Base-by-base conservation (phyloP, 2,113 vertebrate species). In the Aepyceros melampus region DNA sequence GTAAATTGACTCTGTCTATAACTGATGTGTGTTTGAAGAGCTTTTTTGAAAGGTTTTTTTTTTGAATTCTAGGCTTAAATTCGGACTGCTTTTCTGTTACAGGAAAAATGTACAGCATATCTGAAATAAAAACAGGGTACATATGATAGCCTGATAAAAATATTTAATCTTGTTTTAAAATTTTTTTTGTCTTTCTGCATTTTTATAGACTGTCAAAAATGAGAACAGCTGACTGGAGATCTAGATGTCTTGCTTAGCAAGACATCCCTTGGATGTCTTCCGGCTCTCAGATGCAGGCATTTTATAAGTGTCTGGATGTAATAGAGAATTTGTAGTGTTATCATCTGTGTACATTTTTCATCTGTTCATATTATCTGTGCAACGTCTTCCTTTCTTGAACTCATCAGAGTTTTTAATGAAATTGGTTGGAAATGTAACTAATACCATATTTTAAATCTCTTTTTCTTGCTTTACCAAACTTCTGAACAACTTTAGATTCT, bases 401-500 rank as follows among this genome's bases (percentile, higher is more conserved):
- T 56, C 89, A n/a, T 96, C 93, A 86, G 95, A 94, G 5, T 33
- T 95, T 96, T 86, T 71, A 95, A 86, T 67, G 81, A 74, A 97
- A 62, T 43, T 82, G 14, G 16, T 78, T 94, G 89, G 17, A 53
- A 93, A 19, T 85, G 14, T 19, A 27, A 64, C 95, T 94, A 98
- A 97, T 91, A 17, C 81, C 8, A 3, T 86, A 87, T 96, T 96
- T 83, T 49, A 96, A 98, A 87, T 58, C 0, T 94, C 58, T 97
- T 71, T 97, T 36, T 98, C 33, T 98, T 92, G 5, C 95, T 92
- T 89, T 83, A 53, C 81, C 98, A 96, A 98, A 96, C 67, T 92
- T 98, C 87, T 76, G 71, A 76, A 64, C 47, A 84, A 94, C 97
- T 96, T 98, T 98, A 99, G 99, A 98, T 99, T 94, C 98, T 98